Conservation (phyloP, 2,113 vertebrate species). For the Panthera tigris region DNA sequence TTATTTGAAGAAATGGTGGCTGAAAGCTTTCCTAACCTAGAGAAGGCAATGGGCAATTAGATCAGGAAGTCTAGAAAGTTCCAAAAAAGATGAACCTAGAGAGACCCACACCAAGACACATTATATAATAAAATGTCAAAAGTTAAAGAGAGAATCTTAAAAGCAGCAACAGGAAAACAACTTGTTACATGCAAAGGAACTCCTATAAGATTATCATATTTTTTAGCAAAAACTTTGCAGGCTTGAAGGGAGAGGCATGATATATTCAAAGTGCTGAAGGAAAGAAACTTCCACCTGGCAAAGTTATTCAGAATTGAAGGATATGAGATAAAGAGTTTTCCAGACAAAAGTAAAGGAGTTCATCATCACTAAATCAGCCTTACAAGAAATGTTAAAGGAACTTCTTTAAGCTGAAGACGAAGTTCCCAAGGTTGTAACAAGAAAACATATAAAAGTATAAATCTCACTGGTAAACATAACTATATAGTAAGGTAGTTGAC, state of each 20-base stretch:
- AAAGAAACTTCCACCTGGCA: neutral
- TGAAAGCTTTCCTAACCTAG: neutral
- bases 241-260: neutral
- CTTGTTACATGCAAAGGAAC: neutral
- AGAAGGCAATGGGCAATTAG: neutral
- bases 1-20: neutral
- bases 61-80: neutral
- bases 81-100: neutral
- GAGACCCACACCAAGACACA: neutral
- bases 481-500: neutral
- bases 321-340: neutral
- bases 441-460: neutral
- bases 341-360: neutral
- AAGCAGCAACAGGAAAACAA: neutral
- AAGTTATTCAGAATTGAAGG: neutral
- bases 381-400: neutral
- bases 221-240: neutral
- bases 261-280: neutral
- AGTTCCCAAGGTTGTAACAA: neutral
- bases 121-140: neutral
- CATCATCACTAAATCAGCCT: neutral
- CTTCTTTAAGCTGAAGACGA: neutral
- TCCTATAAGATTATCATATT: neutral
- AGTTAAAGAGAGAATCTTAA: neutral
- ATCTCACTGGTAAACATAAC: neutral